Percentiles rank a stretch among this genome's conserved stretches.
phyloP scores from a whole-genome alignment of 2,113 vertebrate species.

The Eulemur macaco region DNA sequence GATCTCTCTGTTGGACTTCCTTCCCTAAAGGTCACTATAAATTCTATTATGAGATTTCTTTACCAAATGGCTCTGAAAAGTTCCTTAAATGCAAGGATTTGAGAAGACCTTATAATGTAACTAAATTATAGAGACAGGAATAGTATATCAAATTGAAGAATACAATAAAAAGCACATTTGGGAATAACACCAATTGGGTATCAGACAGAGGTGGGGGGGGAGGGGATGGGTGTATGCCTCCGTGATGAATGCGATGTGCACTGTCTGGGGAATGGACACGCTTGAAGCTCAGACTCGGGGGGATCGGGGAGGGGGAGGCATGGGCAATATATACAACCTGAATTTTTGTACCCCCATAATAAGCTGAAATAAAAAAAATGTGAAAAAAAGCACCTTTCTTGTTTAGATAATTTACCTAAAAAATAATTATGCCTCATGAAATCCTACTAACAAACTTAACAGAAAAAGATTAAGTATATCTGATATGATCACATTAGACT shows the following conservation, averaged over 20 bases:
- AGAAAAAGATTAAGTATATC: background rate
- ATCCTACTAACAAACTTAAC: background rate
- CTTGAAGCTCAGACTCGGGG: too few species aligned
- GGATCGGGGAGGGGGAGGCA: too few species aligned
- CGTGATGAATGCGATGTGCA: too few species aligned
- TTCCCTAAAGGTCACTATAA: background rate
- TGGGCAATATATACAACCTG: too few species aligned
- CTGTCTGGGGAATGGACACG: too few species aligned
- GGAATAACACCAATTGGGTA: too few species aligned
- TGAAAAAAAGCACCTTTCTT: background rate
- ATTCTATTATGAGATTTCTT: background rate
- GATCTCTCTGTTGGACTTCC: background rate
- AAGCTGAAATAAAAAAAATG: too few species aligned
- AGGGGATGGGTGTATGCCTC: too few species aligned
- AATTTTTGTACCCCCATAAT: too few species aligned
- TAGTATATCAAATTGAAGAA: background rate
- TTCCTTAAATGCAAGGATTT: background rate
- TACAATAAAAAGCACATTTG: background rate
- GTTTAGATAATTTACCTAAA: background rate
- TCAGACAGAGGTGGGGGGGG: too few species aligned
- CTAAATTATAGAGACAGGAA: background rate
- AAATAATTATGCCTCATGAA: background rate
- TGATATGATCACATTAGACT: background rate
- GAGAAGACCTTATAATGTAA: background rate
- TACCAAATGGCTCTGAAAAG: background rate